Conservation (phyloP, 1,140 invertebrate genomes). For the Psix sp. region DNA sequence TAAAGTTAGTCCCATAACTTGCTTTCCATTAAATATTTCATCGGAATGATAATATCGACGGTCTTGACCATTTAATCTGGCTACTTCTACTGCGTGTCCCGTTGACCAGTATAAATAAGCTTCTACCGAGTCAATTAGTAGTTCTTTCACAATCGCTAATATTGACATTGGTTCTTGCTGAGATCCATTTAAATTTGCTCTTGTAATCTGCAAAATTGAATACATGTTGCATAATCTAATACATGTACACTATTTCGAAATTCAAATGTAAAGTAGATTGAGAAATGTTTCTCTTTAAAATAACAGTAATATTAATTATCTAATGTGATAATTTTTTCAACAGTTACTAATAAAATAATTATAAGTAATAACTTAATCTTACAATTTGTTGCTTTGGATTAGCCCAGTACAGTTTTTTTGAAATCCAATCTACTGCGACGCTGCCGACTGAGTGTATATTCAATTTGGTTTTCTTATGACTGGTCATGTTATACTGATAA, state of each 20-base stretch:
- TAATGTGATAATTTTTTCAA: too few relatives aligned
- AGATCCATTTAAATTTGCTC: slow-evolving; percentile 82
- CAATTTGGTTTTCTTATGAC: slow-evolving; percentile 77
- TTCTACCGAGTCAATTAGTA: slow-evolving; percentile 88
- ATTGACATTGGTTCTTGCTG: slow-evolving; percentile 86
- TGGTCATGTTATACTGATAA: slow-evolving; percentile 84
- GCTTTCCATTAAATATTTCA: slow-evolving; percentile 86
- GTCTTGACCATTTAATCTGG: slow-evolving; percentile 87
- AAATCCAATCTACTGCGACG: slow-evolving; percentile 92
- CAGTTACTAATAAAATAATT: too few relatives aligned
- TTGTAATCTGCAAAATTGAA: slow-evolving; percentile 79
- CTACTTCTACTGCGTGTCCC: slow-evolving; percentile 86
- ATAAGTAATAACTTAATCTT: slow-evolving; percentile 67
- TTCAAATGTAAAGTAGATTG: too few relatives aligned
- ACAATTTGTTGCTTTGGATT: slow-evolving; percentile 89
- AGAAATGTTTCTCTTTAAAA: too few relatives aligned
- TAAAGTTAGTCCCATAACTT: slow-evolving; percentile 89
- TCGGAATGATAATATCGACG: slow-evolving; percentile 84
- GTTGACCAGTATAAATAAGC: slow-evolving; percentile 94
- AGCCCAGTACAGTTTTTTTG: slow-evolving; percentile 92
- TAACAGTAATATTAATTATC: too few relatives aligned
- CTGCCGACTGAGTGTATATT: slow-evolving; percentile 85
- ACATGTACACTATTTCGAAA: too few relatives aligned
- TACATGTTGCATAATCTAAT: too few relatives aligned
- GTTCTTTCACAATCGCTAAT: slow-evolving; percentile 85